Evolutionary conservation across 2,797 vertebrate genomes (phyloP).

Genomic region (Xyrichtys novacula): DNA sequence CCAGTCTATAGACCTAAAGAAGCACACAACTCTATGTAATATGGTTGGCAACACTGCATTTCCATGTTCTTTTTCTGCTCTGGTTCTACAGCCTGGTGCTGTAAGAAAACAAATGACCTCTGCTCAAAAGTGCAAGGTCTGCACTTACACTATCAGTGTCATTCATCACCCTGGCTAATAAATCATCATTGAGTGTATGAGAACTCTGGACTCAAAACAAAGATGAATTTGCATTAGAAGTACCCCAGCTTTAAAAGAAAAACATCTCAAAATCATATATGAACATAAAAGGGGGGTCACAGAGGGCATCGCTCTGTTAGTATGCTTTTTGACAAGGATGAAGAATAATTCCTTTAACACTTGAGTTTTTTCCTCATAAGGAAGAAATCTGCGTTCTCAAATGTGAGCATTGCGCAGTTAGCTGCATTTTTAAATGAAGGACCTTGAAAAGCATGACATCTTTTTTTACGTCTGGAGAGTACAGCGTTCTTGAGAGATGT

Average conservation of each 20-base stretch:
- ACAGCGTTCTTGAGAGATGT: constrained; percentile 67
- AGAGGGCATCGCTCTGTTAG: constrained; percentile 12
- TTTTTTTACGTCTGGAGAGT: constrained; percentile 36
- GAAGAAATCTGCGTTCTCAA: constrained; percentile 44
- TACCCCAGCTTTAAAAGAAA: constrained; percentile 52
- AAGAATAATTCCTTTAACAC: constrained; percentile 31
- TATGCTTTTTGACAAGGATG: constrained; percentile 11
- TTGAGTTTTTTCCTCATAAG: constrained; percentile 58
- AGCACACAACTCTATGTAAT: not conserved
- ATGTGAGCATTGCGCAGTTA: not conserved
- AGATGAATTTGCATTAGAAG: constrained; percentile 74
- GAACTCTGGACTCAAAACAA: constrained; percentile 65
- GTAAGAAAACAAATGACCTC: constrained; percentile 72
- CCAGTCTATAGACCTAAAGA: not conserved
- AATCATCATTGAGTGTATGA: constrained; percentile 74
- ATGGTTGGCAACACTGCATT: constrained; percentile 25
- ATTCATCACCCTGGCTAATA: constrained; percentile 76
- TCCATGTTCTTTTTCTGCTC: constrained; percentile 1
- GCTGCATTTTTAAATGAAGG: constrained; percentile 38
- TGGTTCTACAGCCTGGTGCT: constrained; percentile 21
- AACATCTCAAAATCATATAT: constrained; percentile 47
- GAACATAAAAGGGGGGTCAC: constrained; percentile 15
- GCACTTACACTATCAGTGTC: constrained; percentile 66
- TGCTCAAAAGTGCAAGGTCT: constrained; percentile 61
- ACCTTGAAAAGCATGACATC: constrained; percentile 44